Evolutionary conservation across 2,888 invertebrate species (phyloP).

Genomic region (Agrotis puta): DNA sequence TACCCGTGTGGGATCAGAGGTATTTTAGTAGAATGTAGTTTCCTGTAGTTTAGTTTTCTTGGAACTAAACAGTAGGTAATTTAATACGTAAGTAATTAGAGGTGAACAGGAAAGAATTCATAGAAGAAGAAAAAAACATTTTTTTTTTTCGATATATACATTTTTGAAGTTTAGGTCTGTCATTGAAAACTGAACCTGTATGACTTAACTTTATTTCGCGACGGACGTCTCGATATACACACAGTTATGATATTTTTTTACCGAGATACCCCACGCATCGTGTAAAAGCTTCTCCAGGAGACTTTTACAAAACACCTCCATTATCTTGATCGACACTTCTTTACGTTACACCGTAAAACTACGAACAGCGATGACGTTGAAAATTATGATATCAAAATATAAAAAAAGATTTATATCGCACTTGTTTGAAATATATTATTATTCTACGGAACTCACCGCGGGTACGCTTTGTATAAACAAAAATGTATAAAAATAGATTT

Average conservation of each 20-base stretch:
- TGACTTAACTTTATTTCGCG: no score
- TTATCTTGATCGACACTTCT: slow-evolving; percentile 44
- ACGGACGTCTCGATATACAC: not conserved
- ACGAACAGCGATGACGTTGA: slow-evolving; percentile 32
- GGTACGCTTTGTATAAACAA: slow-evolving; percentile 42
- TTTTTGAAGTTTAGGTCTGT: no score
- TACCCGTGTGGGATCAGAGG: no score
- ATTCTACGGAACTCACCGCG: slow-evolving; percentile 38
- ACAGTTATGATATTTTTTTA: not conserved
- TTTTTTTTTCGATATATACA: no score
- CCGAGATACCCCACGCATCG: not conserved
- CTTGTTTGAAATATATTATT: slow-evolving; percentile 52
- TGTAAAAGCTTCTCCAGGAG: slow-evolving; percentile 9
- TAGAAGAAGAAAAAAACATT: no score
- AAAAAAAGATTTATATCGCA: slow-evolving; percentile 42
- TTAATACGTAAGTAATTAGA: no score
- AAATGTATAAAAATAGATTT: slow-evolving; percentile 49
- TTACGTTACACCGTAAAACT: slow-evolving; percentile 34
- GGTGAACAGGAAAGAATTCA: no score
- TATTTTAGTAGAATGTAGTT: no score
- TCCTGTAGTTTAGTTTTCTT: no score
- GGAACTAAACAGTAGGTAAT: no score
- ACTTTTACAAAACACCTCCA: slow-evolving; percentile 32
- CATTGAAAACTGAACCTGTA: no score
- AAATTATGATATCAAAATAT: slow-evolving; percentile 51